A percentile compares a stretch with the other conserved stretches of the same genome.
phyloP scores from a whole-genome alignment of 2,797 vertebrate species.

The Pseudopleuronectes americanus region DNA sequence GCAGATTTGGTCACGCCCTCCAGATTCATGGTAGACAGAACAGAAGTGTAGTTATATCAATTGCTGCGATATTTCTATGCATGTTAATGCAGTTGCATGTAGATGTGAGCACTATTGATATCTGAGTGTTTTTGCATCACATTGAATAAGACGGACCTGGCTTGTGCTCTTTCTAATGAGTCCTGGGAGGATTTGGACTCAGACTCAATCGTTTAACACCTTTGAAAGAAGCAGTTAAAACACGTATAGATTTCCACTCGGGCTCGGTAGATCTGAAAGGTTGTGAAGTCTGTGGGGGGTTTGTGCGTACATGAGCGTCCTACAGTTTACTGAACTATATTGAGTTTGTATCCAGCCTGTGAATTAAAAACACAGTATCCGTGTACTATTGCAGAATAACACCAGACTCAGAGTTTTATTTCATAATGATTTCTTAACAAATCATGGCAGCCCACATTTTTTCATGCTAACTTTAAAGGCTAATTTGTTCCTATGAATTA shows the following conservation, averaged over 20 bases:
- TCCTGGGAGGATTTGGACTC: slow-evolving; percentile 5
- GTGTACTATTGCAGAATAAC: too few relatives aligned
- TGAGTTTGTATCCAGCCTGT: background rate
- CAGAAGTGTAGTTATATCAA: slow-evolving; percentile 5
- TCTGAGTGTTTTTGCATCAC: background rate
- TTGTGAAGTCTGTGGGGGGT: slow-evolving; percentile 12
- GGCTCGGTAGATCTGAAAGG: slow-evolving; percentile 34
- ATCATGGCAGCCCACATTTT: too few relatives aligned
- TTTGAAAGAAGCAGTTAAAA: slow-evolving; percentile 32
- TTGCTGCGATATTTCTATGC: slow-evolving; percentile 5
- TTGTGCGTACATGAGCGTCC: background rate
- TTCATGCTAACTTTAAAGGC: too few relatives aligned
- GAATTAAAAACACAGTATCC: too few relatives aligned
- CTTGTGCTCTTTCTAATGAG: slow-evolving; percentile 4
- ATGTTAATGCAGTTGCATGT: background rate
- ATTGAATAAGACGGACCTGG: background rate
- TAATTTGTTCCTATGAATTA: too few relatives aligned
- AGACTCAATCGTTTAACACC: background rate
- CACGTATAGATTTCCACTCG: slow-evolving; percentile 43
- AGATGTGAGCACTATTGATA: background rate
- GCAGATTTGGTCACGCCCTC: slow-evolving; percentile 29
- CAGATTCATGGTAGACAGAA: background rate
- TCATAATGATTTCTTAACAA: too few relatives aligned
- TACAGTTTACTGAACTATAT: background rate
- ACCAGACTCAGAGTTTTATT: too few relatives aligned